These are phyloP conservation scores for Neodontobutis hainanensis DNA, from an alignment of 2,113 vertebrate genomes.

Conservation along the genomic window DNA sequence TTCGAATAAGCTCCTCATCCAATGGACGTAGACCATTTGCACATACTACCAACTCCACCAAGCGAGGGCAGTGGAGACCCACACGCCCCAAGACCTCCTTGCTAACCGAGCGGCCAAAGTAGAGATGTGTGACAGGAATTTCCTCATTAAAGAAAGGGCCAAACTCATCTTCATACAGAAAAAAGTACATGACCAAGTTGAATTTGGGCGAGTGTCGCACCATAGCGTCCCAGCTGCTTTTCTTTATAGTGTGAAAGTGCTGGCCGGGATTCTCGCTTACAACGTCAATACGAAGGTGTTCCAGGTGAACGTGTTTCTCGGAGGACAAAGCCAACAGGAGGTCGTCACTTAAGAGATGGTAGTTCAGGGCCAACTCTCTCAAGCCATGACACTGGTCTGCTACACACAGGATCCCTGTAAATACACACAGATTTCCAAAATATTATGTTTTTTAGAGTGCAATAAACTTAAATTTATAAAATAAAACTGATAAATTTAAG, in stretches of 20 bases:
- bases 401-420: slow-evolving; percentile 78
- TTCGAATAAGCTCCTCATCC: slow-evolving; percentile 96
- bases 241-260: slow-evolving; percentile 94
- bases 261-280: slow-evolving; percentile 95
- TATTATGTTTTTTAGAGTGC: no score
- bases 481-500: no score
- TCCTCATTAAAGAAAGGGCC: slow-evolving; percentile 94
- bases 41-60: slow-evolving; percentile 96
- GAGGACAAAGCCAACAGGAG: slow-evolving; percentile 94
- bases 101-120: slow-evolving; percentile 95
- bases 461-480: no score
- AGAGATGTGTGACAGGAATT: slow-evolving; percentile 93
- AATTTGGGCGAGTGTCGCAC: slow-evolving; percentile 95
- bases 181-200: slow-evolving; percentile 98
- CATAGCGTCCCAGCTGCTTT: slow-evolving; percentile 99
- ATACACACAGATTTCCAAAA: background rate
- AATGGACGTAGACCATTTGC: slow-evolving; percentile 95
- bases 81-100: slow-evolving; percentile 96
- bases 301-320: slow-evolving; percentile 92
- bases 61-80: slow-evolving; percentile 91
- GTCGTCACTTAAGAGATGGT: slow-evolving; percentile 92
- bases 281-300: slow-evolving; percentile 96
- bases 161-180: slow-evolving; percentile 96
- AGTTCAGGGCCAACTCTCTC: slow-evolving; percentile 93
- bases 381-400: slow-evolving; percentile 95